Conservation (phyloP, 1,140 invertebrate species). For the Micrasema longulum region DNA sequence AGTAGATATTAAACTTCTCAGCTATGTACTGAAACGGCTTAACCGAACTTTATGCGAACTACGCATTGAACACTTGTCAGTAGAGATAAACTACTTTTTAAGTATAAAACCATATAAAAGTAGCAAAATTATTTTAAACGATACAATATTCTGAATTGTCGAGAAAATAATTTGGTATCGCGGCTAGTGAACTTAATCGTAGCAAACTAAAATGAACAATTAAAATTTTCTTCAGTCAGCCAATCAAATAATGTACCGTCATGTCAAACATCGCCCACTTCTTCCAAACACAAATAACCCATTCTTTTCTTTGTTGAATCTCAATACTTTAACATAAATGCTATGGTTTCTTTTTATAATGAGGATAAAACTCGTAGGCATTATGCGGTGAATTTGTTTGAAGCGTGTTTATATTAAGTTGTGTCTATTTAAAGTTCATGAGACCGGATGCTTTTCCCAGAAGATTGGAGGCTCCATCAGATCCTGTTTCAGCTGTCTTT, state of each 20-base stretch:
- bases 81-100: conserved; percentile 10
- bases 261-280: conserved; percentile 10
- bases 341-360: conserved; percentile 26
- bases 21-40: too few species aligned
- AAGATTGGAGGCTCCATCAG: conserved; percentile 60
- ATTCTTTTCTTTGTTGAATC: too few species aligned
- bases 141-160: conserved; percentile 2
- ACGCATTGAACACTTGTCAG: not conserved
- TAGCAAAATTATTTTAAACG: conserved; percentile 28
- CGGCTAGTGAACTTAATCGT: conserved; percentile 8
- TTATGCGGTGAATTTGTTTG: conserved; percentile 29
- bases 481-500: conserved; percentile 61
- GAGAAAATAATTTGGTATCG: not conserved
- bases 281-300: conserved; percentile 16
- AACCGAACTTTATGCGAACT: too few species aligned
- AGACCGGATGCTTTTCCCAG: conserved; percentile 62
- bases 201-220: conserved; percentile 4
- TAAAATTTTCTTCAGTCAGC: conserved; percentile 5
- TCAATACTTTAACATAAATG: conserved; percentile 36
- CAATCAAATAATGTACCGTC: too few species aligned
- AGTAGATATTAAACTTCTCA: too few species aligned
- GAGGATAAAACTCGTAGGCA: conserved; percentile 28
- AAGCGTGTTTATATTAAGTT: conserved; percentile 22
- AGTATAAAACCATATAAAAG: conserved; percentile 35
- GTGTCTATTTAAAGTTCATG: conserved; percentile 57